These are phyloP conservation scores for Istiophorus platypterus DNA, from an alignment of 2,113 vertebrate species.

Conservation along the genomic window DNA sequence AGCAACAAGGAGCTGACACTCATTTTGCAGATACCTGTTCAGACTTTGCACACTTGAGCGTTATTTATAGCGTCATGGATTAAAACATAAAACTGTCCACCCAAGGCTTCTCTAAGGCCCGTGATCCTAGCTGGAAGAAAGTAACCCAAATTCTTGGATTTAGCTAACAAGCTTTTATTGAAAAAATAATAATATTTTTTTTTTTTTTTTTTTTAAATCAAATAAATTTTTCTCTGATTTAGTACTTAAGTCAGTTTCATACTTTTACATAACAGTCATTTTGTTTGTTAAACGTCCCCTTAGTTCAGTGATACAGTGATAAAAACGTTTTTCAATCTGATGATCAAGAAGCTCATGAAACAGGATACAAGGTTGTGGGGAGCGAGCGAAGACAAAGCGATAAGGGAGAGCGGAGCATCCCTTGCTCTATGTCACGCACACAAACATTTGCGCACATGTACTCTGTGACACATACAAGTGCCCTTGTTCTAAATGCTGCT, in stretches of 20 bases:
- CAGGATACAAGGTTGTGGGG: not conserved
- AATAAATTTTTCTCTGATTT: too few relatives aligned
- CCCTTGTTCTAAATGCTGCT: conserved; percentile 75
- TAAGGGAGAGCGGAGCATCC: conserved; percentile 1
- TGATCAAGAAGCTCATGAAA: not conserved
- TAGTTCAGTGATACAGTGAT: not conserved
- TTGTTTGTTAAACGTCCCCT: not conserved
- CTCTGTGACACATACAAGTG: conserved; percentile 55
- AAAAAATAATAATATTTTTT: too few relatives aligned
- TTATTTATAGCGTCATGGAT: conserved; percentile 60
- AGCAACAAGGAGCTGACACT: conserved; percentile 79
- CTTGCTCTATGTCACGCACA: not conserved
- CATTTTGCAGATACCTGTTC: conserved; percentile 82
- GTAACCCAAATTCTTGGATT: not conserved
- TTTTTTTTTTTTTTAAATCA: too few relatives aligned
- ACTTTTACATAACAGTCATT: not conserved
- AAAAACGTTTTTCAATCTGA: not conserved
- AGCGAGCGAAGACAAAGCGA: not conserved
- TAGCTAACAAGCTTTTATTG: not conserved
- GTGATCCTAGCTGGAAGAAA: not conserved
- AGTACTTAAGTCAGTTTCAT: not conserved
- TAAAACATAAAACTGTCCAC: conserved; percentile 49
- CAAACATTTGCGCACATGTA: conserved; percentile 7
- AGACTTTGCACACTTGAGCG: conserved; percentile 66
- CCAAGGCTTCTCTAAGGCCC: not conserved